Base-by-base conservation (phyloP, 2,888 invertebrate genomes). In the Torymus auratus region DNA sequence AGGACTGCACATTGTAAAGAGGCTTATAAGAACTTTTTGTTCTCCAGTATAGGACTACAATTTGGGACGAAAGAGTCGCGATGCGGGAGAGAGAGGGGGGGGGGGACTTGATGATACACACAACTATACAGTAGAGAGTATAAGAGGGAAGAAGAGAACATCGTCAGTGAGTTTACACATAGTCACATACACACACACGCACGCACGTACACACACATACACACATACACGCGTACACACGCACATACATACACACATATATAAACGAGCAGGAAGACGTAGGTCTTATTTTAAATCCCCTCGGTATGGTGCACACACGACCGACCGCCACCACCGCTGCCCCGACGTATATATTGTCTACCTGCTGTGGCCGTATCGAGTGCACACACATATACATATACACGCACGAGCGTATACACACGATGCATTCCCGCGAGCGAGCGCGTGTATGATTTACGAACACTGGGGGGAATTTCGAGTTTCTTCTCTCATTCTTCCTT, bases 361-460 rank as follows among this genome's bases (percentile, higher is more conserved):
- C 80, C 75, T 75, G 71, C 71, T 74, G 28, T 56, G 62, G 61
- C 58, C 68, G 56, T 64, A 76, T 69, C 61, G 69, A 62, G 76
- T 62, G 58, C 64, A 53, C 61, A 11, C 2, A 20, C 56, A 23
- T 28, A 10, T 52, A 23, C 17, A 14, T n/a, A 7, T 41, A 41
- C 41, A 41, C 7, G 41, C 7, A 41, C 41, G 41, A 41, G 41
- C 41, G 7, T 41, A 28, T 28, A 41, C 41, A 20, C 20, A 11
- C 20, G 67, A 50, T 76, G 70, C 62, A 75, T 61, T 53, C 72
- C 75, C 80, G 74, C n/a, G 69, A 56, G 67, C 62, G 41, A 14
- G 52, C 61, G 55, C 68, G 64, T 61, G 72, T 69, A 77, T 81
- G 77, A 81, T 81, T 81, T 81, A 81, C 81, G 73, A 75, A 75